Evolutionary conservation across 1,140 invertebrate genomes (phyloP).

Genomic region (Atta colombica): DNA sequence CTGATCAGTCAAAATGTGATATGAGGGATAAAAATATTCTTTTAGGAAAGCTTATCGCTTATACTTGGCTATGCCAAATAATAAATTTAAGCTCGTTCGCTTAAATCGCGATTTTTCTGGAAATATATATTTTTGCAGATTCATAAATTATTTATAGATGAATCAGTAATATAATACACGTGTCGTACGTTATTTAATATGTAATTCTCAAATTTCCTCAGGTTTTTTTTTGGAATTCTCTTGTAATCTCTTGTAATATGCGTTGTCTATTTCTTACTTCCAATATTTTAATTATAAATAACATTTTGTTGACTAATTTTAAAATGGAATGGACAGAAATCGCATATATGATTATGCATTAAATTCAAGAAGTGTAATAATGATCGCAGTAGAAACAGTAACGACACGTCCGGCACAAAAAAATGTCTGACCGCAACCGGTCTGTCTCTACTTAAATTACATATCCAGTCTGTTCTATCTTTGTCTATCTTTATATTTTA

Average conservation of each 20-base stretch:
- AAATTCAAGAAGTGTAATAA: neutral
- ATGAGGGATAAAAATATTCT: slow-evolving; percentile 29
- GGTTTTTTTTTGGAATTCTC: neutral
- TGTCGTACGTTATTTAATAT: slow-evolving; percentile 6
- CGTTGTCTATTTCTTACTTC: neutral
- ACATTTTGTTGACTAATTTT: neutral
- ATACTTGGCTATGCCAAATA: slow-evolving; percentile 1
- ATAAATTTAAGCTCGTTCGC: neutral
- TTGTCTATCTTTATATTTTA: slow-evolving; percentile 1
- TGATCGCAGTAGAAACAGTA: slow-evolving; percentile 9
- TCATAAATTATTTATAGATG: slow-evolving; percentile 8
- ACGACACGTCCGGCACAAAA: neutral
- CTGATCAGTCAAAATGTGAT: neutral
- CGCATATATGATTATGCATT: neutral
- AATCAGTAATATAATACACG: slow-evolving; percentile 1
- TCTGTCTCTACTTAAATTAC: slow-evolving; percentile 36
- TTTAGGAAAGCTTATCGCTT: slow-evolving; percentile 6
- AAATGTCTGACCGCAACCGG: slow-evolving; percentile 27
- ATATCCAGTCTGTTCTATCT: neutral
- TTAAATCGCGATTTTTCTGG: slow-evolving; percentile 7
- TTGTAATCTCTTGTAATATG: neutral
- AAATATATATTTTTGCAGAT: neutral
- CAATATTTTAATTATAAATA: neutral
- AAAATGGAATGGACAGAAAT: neutral
- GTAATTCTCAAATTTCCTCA: neutral